phyloP scores from a whole-genome alignment of 1,140 invertebrate species.

The Caenorhabditis brenneri region DNA sequence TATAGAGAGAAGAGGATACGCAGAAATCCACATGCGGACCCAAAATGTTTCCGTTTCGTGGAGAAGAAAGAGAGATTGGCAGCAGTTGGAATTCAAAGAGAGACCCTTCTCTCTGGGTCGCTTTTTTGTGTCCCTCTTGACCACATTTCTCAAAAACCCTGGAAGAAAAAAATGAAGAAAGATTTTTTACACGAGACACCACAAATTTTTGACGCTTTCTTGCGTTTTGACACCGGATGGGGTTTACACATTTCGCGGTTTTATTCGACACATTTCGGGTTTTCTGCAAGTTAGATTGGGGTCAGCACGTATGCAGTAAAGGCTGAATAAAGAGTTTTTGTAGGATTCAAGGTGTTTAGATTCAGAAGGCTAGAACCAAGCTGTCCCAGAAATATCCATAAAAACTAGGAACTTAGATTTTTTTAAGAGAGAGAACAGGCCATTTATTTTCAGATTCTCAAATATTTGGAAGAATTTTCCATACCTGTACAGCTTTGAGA shows the following conservation, averaged over 20 bases:
- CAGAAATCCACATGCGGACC: slow-evolving; percentile 24
- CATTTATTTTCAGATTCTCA: no score
- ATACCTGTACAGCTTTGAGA: no score
- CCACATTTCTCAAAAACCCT: slow-evolving; percentile 10
- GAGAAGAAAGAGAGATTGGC: background rate
- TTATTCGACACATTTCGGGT: no score
- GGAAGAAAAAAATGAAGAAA: background rate
- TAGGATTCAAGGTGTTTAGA: no score
- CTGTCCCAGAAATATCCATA: no score
- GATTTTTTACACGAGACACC: slow-evolving; percentile 5
- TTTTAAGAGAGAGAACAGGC: no score
- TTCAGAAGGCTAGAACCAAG: no score
- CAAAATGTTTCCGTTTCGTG: slow-evolving; percentile 39
- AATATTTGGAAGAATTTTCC: no score
- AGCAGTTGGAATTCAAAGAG: slow-evolving; percentile 34
- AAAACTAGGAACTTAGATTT: no score
- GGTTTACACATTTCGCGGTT: background rate
- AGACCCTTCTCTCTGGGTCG: slow-evolving; percentile 21
- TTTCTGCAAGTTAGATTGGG: background rate
- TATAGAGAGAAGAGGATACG: background rate
- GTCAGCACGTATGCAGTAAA: background rate
- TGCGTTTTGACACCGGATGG: slow-evolving; percentile 1
- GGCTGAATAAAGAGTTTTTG: no score
- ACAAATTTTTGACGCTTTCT: slow-evolving; percentile 6
- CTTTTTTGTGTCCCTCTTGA: slow-evolving; percentile 34